Evolutionary conservation across 2,888 invertebrate species (phyloP).

Genomic region (Meta bourneti): DNA sequence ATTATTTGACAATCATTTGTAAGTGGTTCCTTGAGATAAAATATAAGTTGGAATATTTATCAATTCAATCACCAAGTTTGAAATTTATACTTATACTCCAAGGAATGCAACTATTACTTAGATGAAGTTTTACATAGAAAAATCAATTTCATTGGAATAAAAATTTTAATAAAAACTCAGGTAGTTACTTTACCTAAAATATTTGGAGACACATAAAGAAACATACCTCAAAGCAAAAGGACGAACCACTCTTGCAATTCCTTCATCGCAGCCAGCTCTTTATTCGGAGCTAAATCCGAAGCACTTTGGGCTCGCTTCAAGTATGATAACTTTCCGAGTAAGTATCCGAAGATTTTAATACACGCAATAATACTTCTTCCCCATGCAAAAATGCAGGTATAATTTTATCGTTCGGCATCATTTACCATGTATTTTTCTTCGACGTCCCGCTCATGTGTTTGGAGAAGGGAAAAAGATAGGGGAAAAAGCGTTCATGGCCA

Average conservation of each 20-base stretch:
- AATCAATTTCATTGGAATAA: not conserved
- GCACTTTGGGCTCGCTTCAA: not conserved
- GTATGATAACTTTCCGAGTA: not conserved
- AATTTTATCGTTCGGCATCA: not conserved
- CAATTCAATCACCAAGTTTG: too few relatives aligned
- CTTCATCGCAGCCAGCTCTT: not conserved
- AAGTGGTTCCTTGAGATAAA: too few relatives aligned
- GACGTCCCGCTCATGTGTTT: not conserved
- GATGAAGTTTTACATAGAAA: not conserved
- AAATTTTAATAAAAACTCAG: not conserved
- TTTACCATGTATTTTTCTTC: constrained; percentile 3
- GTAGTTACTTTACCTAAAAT: not conserved
- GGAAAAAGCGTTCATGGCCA: not conserved
- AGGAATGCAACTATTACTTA: not conserved
- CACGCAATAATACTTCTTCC: not conserved
- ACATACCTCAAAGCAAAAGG: not conserved
- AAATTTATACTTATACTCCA: too few relatives aligned
- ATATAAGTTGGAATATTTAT: too few relatives aligned
- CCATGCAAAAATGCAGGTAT: not conserved
- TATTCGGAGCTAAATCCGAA: not conserved
- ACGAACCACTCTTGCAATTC: not conserved
- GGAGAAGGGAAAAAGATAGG: not conserved
- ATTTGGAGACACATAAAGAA: not conserved
- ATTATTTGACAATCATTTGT: too few relatives aligned
- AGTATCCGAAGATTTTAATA: constrained; percentile 15